phyloP scores from a whole-genome alignment of 2,113 vertebrate species.

The Spea multiplicata region DNA sequence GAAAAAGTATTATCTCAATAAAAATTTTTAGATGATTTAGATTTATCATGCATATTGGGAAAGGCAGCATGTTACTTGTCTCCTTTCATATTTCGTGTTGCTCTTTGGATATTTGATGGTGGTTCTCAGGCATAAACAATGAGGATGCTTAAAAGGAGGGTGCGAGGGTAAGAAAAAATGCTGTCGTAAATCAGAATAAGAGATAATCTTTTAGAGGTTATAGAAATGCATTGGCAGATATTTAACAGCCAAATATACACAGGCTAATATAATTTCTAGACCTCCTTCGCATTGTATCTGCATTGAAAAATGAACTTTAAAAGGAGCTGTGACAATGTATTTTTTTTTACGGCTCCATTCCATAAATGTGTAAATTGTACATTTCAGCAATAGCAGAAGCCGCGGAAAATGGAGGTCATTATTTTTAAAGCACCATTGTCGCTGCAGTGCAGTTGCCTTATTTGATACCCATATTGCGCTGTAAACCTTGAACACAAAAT shows the following conservation, averaged over 20 bases:
- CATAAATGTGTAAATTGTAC: slow-evolving; percentile 49
- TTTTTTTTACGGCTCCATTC: slow-evolving; percentile 43
- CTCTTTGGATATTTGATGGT: slow-evolving; percentile 51
- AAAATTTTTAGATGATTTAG: slow-evolving; percentile 60
- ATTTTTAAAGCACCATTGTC: slow-evolving; percentile 41
- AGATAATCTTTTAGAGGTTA: slow-evolving; percentile 50
- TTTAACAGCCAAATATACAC: slow-evolving; percentile 47
- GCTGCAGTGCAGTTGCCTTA: slow-evolving; percentile 41
- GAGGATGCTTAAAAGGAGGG: slow-evolving; percentile 52
- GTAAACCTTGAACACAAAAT: slow-evolving; percentile 32
- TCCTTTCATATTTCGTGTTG: slow-evolving; percentile 50
- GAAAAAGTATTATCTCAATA: slow-evolving; percentile 54
- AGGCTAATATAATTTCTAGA: slow-evolving; percentile 45
- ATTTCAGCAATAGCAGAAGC: slow-evolving; percentile 44
- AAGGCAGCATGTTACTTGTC: slow-evolving; percentile 49
- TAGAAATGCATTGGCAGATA: slow-evolving; percentile 48
- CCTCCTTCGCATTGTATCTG: slow-evolving; percentile 2
- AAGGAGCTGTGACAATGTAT: slow-evolving; percentile 40
- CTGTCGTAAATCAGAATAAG: slow-evolving; percentile 51
- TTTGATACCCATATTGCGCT: slow-evolving; percentile 31
- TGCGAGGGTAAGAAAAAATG: slow-evolving; percentile 28
- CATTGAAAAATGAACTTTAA: slow-evolving; percentile 44
- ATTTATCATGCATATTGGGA: slow-evolving; percentile 53
- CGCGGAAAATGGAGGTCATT: slow-evolving; percentile 42
- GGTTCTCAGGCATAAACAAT: slow-evolving; percentile 54